Percentiles rank a stretch among this genome's conserved stretches.
phyloP scores from a whole-genome alignment of 2,113 vertebrate species.

The Rhynchomys soricoides region DNA sequence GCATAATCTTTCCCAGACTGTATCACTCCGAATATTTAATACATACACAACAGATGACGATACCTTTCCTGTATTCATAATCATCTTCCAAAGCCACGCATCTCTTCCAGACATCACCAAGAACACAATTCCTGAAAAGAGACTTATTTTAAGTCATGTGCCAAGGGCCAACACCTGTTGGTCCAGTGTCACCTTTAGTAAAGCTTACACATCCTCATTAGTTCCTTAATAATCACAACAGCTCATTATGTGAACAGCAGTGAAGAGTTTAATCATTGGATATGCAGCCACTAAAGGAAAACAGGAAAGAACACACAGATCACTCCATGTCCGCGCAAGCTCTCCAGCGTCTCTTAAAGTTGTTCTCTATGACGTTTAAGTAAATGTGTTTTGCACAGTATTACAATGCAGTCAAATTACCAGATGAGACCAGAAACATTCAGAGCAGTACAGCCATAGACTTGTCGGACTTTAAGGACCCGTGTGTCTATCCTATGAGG shows the following conservation, averaged over 20 bases:
- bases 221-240: slow-evolving; percentile 84
- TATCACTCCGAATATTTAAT: slow-evolving; percentile 1
- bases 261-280: slow-evolving; percentile 88
- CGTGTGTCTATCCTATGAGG: not conserved
- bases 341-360: not conserved
- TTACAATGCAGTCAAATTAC: not conserved
- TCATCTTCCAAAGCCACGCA: slow-evolving; percentile 27
- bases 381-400: not conserved
- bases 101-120: slow-evolving; percentile 7
- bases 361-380: not conserved
- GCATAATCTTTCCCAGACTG: not conserved
- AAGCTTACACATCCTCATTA: slow-evolving; percentile 87
- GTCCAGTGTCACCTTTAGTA: slow-evolving; percentile 31
- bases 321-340: not conserved
- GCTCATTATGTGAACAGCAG: slow-evolving; percentile 93
- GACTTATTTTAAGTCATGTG: slow-evolving; percentile 17
- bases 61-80: slow-evolving; percentile 29
- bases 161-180: not conserved
- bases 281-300: slow-evolving; percentile 74
- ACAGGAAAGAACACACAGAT: not conserved
- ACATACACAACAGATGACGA: slow-evolving; percentile 24
- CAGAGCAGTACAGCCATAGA: not conserved
- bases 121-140: slow-evolving; percentile 63
- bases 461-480: not conserved
- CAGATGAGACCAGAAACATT: not conserved